phyloP scores from a whole-genome alignment of 1,140 invertebrate species.

The Neotoxoptera formosana region DNA sequence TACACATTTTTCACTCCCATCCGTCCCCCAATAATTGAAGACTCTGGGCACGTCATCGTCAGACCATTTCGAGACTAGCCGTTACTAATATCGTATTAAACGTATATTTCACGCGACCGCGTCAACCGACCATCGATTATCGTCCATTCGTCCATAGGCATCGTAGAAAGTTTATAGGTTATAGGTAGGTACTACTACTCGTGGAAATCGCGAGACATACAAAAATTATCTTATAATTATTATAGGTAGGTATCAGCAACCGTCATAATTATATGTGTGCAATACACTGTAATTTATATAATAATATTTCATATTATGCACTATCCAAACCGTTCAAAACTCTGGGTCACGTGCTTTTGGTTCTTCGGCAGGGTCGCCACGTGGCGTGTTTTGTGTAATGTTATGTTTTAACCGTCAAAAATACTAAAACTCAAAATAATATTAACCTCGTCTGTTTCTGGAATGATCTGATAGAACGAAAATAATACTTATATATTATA shows the following conservation, averaged over 20 bases:
- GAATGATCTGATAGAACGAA: not conserved
- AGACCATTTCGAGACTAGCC: not conserved
- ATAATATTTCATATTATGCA: not conserved
- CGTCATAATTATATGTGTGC: not conserved
- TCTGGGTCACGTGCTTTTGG: not conserved
- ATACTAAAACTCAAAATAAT: not conserved
- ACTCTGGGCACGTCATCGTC: not conserved
- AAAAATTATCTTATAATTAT: not conserved
- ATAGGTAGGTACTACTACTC: not conserved
- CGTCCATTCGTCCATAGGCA: too few species aligned
- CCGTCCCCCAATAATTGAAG: not conserved
- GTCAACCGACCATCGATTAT: not conserved
- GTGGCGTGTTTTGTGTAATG: too few species aligned
- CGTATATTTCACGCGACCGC: not conserved
- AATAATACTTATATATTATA: not conserved
- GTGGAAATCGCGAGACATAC: not conserved
- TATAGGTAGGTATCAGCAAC: too few species aligned
- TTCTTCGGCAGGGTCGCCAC: not conserved
- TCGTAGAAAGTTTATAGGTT: not conserved
- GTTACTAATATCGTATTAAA: not conserved
- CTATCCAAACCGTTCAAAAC: not conserved
- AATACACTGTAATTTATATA: not conserved
- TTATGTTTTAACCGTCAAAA: not conserved
- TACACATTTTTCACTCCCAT: not conserved
- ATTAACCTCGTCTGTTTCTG: not conserved